Evolutionary conservation across 2,113 vertebrate genomes (phyloP), one percentile per base, ranked within the genome.

Genomic region (Lagopus leucura): DNA sequence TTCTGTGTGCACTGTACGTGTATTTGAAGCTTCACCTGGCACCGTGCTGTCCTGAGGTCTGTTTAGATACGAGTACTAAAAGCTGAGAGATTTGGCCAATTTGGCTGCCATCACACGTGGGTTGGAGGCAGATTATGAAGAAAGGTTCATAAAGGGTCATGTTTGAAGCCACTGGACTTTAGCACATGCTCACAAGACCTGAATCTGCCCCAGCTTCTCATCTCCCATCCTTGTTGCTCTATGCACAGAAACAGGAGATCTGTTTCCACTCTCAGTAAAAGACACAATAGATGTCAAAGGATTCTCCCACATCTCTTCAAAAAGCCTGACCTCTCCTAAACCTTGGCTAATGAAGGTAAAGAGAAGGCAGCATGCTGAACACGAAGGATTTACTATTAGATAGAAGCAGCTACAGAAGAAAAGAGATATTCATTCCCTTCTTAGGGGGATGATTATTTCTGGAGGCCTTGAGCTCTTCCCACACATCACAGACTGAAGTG

Each of bases 121-220:
- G 28, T 47, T 19, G 61, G 71, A 93, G 90, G 73, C 42, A 81
- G 61, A 78, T 81, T 61, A 67, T 78, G 42, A 70, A n/a, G 54
- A 89, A 57, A 9, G 42, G 43, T 60, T 93, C 0, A 0, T 63
- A 58, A 86, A 86, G 3, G 13, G 11, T 17, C 0, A 0, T 30
- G 50, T 64, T 90, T 71, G 60, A 92, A 89, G 16, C 10, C 36
- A 74, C 27, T 19, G 27, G 5, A 36, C 67, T 88, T 54, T 32
- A 83, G 50, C 6, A 1, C 13, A 15, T 63, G 76, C 88, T 57
- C 50, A 86, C 20, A 30, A 76, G 27, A 60, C 11, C 22, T 38
- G 69, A 79, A 7, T 42, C 54, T 87, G 21, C 5, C 17, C 32
- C 45, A 47, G 13, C n/a, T 38, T 76, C 34, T 38, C 24, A 57